Evolutionary conservation across 2,888 invertebrate genomes (phyloP).

Genomic region (Adelphocoris suturalis): DNA sequence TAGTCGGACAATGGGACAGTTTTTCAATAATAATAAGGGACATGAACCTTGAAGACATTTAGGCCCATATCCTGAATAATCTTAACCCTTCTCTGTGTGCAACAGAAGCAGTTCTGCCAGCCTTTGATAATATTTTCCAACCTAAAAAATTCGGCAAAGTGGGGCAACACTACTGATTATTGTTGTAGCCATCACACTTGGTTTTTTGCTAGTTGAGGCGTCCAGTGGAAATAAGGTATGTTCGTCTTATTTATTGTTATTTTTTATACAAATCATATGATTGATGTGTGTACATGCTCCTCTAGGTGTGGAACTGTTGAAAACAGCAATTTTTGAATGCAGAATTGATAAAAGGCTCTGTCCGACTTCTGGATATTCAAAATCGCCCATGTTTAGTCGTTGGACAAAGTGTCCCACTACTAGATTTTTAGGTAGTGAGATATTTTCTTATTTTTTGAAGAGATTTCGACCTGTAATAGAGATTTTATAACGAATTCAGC

Average conservation of each 20-base stretch:
- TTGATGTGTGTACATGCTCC: background rate
- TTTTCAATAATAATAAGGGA: background rate
- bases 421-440: background rate
- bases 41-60: background rate
- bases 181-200: background rate
- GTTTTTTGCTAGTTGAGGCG: background rate
- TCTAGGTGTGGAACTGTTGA: background rate
- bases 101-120: background rate
- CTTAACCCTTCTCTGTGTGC: background rate
- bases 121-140: background rate
- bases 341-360: background rate
- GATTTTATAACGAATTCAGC: background rate
- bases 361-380: background rate
- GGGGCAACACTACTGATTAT: background rate
- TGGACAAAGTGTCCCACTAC: background rate
- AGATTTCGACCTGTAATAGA: background rate
- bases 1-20: background rate
- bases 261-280: background rate
- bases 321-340: background rate
- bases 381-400: background rate
- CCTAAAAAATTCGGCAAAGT: background rate
- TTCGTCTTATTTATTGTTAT: background rate
- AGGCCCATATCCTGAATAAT: background rate
- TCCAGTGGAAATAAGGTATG: background rate
- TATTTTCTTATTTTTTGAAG: background rate